Evolutionary conservation across 2,797 vertebrate species (phyloP), one percentile per base, ranked within the genome.

Genomic region (Sternarchorhynchus goeldii): DNA sequence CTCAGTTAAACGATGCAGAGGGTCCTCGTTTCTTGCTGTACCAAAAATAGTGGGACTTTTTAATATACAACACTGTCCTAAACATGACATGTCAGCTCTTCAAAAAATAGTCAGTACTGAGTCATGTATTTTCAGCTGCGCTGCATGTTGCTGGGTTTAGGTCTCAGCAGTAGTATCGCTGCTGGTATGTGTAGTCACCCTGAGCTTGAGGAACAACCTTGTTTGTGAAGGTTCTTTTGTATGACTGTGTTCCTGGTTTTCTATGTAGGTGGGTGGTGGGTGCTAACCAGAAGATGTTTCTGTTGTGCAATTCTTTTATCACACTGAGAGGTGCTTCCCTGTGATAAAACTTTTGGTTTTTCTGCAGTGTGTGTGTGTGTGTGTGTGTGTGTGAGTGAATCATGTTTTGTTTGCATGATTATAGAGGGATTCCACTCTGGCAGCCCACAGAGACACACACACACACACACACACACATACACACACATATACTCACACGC

Each of bases 391-490:
- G 59, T 64, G 41, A 17, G 18, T 29, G 1, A 2, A 32, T 6
- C 6, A 1, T 17, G 41, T 1, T 64, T 20, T 65, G 29, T 55
- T 56, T 36, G 25, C 76, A 16, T 57, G 21, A 57, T 25, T 55
- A 41, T 8, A 10, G 12, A 66, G 76, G 76, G 69, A 73, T 78
- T 78, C 60, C 76, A 72, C 36, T 25, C 53, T 17, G 18, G 45
- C 67, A 72, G 20, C 59, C 59, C 67, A 71, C 76, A 36, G 41
- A 21, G 14, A 21, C 45, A 53, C 20, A 39, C 32, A 64, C 69
- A 76, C n/a, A 69, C 4, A 17, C 32, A 53, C 29, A 62, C 39
- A 45, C 65, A 69, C 75, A 32, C 39, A 16, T 65, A 50, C 34
- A 36, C 34, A 36, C 36, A 59, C 39, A 55, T 34, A 63, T 5